Evolutionary conservation across 2,888 invertebrate species (phyloP), one percentile per base, ranked within the genome.

Genomic region (Melolontha melolontha): DNA sequence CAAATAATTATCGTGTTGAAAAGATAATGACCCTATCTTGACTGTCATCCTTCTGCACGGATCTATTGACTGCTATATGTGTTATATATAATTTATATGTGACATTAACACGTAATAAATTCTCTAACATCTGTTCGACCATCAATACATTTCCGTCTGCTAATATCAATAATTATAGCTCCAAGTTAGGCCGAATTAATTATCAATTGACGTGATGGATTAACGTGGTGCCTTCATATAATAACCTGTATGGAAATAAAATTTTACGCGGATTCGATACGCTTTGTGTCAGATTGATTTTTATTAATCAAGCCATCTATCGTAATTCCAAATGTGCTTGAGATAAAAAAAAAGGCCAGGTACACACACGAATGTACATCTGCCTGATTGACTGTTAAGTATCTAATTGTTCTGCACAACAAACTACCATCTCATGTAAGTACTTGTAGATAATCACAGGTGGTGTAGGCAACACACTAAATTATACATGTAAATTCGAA

Each of bases 401-500:
- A 22, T 50, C 50, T 50, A 50, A 50, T 50, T 50, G 50, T 50
- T 50, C 27, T 17, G 22, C n/a, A n/a, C 50, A 50, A 50, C 50
- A 27, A 50, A 22, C 50, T 50, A 11, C 22, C 50, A 17, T 27
- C 27, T 27, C 27, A 50, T 49, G 14, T 50, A 8, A 47, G 17
- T 47, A 47, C 47, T 17, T 47, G 11, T 16, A 47, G 14, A 14
- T 47, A 47, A 16, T n/a, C 17, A 47, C 47, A 47, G 8, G 8
- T n/a, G 16, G 14, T 47, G 8, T 14, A 14, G 14, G 16, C 10
- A 14, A 47, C 17, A 47, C 17, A 40, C 55, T 55, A 55, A 34
- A 55, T 55, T 55, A 55, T 55, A 17, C 40, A 55, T 55, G 55
- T 55, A 55, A 55, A 55, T 55, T 55, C 34, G 17, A 34, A 14